Evolutionary conservation across 2,888 invertebrate species (phyloP), one percentile per base, ranked within the genome.

Genomic region (Dasypolia templi): DNA sequence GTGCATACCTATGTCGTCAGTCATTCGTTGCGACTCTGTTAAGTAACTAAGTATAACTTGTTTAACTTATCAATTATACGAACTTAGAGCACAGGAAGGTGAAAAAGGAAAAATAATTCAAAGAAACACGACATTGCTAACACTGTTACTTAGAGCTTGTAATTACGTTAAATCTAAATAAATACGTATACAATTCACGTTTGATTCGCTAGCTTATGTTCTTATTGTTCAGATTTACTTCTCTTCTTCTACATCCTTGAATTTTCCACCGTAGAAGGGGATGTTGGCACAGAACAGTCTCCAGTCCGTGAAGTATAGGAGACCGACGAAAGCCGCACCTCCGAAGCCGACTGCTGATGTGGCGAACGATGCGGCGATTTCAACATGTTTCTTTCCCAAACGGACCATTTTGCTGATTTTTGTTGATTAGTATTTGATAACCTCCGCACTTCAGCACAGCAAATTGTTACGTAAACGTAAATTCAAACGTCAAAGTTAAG

Each of bases 231-330:
- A 26, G 35, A 51, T 82, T 89, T 83, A 89, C 84, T 90, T 86
- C 80, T 91, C 90, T 79, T 91, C 91, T 77, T 95, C 93, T 72
- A 93, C 92, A 75, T 96, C 95, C 55, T 96, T 94, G 78, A 97
- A 98, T 94, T 98, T 98, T 81, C 97, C 97, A 86, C 97, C 97
- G 93, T 98, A 98, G 94, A 97, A 98, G 35, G 98, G 98, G 82
- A 98, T 93, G 92, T 97, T 97, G 85, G 97, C 96, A 65, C 97
- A 96, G 81, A 98, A 94, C 66, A 97, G 91, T 93, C 97, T 98
- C 98, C 98, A 98, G 91, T 98, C 98, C 0, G 98, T 98, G 85
- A 97, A 96, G 93, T 98, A 98, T 4, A 97, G 93, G 17, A 98
- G 83, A 0, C 94, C 96, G 39, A 97, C 89, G 75, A 97, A 96